Conservation (phyloP, 2,888 invertebrate species). For the Glaucopsyche alexis region DNA sequence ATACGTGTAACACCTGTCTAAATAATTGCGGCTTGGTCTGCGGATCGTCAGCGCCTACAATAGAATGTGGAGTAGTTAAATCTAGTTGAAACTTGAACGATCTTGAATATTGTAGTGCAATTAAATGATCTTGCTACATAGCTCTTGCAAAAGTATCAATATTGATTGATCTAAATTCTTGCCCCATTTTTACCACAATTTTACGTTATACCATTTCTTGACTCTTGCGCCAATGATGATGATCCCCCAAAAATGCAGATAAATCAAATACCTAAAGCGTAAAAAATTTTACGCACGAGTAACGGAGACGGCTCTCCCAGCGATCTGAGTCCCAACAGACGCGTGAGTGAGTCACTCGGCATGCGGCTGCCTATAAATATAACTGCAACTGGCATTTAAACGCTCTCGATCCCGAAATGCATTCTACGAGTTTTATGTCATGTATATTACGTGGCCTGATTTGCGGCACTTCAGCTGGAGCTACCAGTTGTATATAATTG, state of each 20-base stretch:
- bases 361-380: conserved; percentile 72
- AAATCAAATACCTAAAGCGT: background rate
- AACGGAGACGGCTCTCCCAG: conserved; percentile 62
- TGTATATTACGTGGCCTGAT: conserved; percentile 44
- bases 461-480: conserved; percentile 38
- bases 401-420: conserved; percentile 64
- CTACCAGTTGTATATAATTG: conserved; percentile 28
- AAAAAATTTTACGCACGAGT: conserved; percentile 29
- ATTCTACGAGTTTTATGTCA: conserved; percentile 50
- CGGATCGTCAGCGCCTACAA: conserved; percentile 32
- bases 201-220: background rate
- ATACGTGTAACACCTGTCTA: conserved; percentile 41
- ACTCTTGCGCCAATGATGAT: background rate
- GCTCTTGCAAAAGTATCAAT: background rate
- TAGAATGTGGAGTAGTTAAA: conserved; percentile 29
- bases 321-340: conserved; percentile 64
- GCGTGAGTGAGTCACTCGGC: conserved; percentile 64
- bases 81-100: conserved; percentile 13
- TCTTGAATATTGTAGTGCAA: conserved; percentile 10
- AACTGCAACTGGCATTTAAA: conserved; percentile 73
- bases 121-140: background rate
- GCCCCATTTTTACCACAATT: background rate
- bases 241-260: background rate
- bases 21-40: conserved; percentile 39
- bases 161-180: background rate